A percentile compares a stretch with the other conserved stretches of the same genome.
Conservation (phyloP, 2,888 invertebrate genomes). For the Stenoptilia bipunctidactyla region DNA sequence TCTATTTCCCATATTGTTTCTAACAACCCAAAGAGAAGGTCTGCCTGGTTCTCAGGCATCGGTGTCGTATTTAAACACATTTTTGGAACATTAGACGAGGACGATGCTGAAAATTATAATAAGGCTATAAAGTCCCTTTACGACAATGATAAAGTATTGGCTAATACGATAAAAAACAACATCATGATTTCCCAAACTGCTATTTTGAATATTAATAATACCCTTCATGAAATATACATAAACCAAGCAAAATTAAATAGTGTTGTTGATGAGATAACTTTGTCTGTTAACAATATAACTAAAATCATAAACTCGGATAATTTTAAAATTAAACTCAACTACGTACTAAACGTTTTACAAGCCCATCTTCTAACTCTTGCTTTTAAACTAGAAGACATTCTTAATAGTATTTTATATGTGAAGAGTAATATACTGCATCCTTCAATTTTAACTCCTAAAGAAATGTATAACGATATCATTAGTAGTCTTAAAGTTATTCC, state of each 20-base stretch:
- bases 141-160: background rate
- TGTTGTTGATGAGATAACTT: background rate
- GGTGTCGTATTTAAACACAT: slow-evolving; percentile 15
- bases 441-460: slow-evolving; percentile 9
- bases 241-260: background rate
- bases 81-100: slow-evolving; percentile 4
- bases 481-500: slow-evolving; percentile 8
- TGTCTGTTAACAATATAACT: background rate
- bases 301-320: background rate
- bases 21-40: slow-evolving; percentile 10
- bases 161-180: background rate
- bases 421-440: slow-evolving; percentile 9
- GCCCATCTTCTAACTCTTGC: slow-evolving; percentile 9
- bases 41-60: slow-evolving; percentile 17
- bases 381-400: slow-evolving; percentile 10
- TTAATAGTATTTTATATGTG: slow-evolving; percentile 3
- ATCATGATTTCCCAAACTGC: background rate
- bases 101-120: slow-evolving; percentile 1
- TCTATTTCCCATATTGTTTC: background rate
- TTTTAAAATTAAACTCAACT: slow-evolving; percentile 4
- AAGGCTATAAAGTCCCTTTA: slow-evolving; percentile 1
- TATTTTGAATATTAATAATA: background rate
- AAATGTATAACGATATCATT: slow-evolving; percentile 9
- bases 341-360: slow-evolving; percentile 8
- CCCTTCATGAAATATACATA: background rate